Evolutionary conservation across 1,140 invertebrate species (phyloP), one percentile per base, ranked within the genome.

Genomic region (Brachystomella parvula): DNA sequence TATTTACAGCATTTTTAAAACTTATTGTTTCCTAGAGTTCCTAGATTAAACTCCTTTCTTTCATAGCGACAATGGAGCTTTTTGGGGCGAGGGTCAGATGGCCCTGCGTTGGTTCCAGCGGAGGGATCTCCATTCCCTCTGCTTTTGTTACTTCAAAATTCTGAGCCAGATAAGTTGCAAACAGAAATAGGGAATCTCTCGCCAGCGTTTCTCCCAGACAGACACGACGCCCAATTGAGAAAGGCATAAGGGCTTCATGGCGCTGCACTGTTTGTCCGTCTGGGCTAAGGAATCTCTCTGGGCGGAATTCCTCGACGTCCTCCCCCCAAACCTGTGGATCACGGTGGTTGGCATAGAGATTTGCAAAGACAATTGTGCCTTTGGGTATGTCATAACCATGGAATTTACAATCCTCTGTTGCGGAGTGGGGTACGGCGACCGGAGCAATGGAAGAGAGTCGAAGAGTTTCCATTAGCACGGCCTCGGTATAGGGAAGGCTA

Each of bases 101-200:
- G n/a, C n/a, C n/a, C n/a, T n/a, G n/a, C n/a, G n/a, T n/a, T n/a
- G n/a, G n/a, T n/a, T n/a, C n/a, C n/a, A n/a, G n/a, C n/a, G n/a
- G n/a, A n/a, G n/a, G n/a, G n/a, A n/a, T n/a, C n/a, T n/a, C n/a
- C n/a, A n/a, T n/a, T n/a, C n/a, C n/a, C n/a, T n/a, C n/a, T n/a
- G n/a, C n/a, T n/a, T n/a, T n/a, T n/a, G n/a, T n/a, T n/a, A 24
- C n/a, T n/a, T n/a, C n/a, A n/a, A n/a, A n/a, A n/a, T n/a, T n/a
- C n/a, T n/a, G n/a, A n/a, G n/a, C n/a, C n/a, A n/a, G n/a, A n/a
- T n/a, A n/a, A n/a, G n/a, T n/a, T n/a, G n/a, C n/a, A n/a, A n/a
- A n/a, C n/a, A 61, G 59, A 61, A 61, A 61, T 9, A 61, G 59
- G 17, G 59, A 33, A 17, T 32, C 33, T 29, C 59, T 39, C 3